A percentile compares a stretch with the other conserved stretches of the same genome.
Conservation (phyloP, 1,140 invertebrate genomes). For the Solenopsis invicta region DNA sequence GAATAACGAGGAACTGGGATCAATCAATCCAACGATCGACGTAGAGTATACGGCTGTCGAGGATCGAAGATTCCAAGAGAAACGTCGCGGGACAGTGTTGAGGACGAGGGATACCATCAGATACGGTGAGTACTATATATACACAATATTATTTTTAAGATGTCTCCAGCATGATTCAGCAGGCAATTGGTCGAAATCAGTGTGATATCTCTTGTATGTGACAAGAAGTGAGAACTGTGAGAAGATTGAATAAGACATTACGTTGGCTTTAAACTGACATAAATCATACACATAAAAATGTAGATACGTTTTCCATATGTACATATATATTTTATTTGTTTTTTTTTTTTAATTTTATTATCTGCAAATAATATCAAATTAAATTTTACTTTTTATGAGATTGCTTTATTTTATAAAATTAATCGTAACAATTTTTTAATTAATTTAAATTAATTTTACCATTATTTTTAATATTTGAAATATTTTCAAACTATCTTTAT, state of each 20-base stretch:
- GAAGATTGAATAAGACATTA: conserved; percentile 1
- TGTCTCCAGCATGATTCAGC: neutral
- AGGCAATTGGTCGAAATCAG: neutral
- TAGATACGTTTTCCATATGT: neutral
- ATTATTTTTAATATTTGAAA: neutral
- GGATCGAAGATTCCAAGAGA: neutral
- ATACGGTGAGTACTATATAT: neutral
- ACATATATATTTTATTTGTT: neutral
- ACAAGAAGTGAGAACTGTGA: too few relatives aligned
- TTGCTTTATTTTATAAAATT: neutral
- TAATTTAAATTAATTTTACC: too few relatives aligned
- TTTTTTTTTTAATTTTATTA: neutral
- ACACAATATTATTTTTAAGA: neutral
- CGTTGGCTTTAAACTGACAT: neutral
- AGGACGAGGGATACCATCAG: neutral
- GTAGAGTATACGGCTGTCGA: neutral
- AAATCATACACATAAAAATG: neutral
- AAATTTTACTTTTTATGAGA: neutral
- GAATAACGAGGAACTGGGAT: neutral
- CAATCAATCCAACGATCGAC: neutral
- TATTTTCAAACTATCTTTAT: neutral
- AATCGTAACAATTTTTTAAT: neutral
- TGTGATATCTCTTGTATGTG: neutral
- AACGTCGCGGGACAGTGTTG: neutral
- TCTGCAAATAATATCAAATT: neutral